Evolutionary conservation across 2,888 invertebrate genomes (phyloP).

Genomic region (Lomographa bimaculata): DNA sequence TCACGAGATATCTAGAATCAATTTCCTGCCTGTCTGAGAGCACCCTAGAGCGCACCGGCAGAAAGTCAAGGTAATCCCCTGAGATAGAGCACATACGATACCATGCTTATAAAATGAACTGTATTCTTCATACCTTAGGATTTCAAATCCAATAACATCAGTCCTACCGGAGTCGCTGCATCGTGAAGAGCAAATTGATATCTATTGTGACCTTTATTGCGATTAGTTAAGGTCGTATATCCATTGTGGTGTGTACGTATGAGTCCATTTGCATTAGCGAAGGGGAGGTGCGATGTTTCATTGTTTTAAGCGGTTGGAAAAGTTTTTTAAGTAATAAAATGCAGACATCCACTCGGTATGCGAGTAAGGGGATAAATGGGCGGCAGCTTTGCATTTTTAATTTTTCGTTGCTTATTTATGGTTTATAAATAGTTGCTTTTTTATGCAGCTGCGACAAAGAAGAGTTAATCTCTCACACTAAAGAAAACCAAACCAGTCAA

Average conservation of each 20-base stretch:
- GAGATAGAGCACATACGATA: conserved; percentile 44
- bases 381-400: too few species aligned
- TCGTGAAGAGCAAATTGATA: conserved; percentile 7
- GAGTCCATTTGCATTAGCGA: conserved; percentile 31
- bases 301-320: conserved; percentile 30
- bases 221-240: conserved; percentile 9
- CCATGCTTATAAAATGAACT: conserved; percentile 16
- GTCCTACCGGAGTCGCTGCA: conserved; percentile 6
- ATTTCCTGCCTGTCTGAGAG: conserved; percentile 34
- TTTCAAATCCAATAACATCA: conserved; percentile 3
- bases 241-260: conserved; percentile 9
- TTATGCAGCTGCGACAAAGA: too few species aligned
- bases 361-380: too few species aligned
- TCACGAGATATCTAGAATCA: conserved; percentile 31
- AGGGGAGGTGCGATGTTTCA: conserved; percentile 30
- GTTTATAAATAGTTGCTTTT: too few species aligned
- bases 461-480: too few species aligned
- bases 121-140: conserved; percentile 4
- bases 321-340: conserved; percentile 27
- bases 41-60: conserved; percentile 31
- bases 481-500: too few species aligned
- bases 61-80: conserved; percentile 45
- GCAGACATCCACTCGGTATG: conserved; percentile 21
- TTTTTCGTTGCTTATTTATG: too few species aligned
- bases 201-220: conserved; percentile 11